These are phyloP conservation scores for Protaetia brevitarsis DNA, from an alignment of 1,140 invertebrate species.

Conservation along the genomic window DNA sequence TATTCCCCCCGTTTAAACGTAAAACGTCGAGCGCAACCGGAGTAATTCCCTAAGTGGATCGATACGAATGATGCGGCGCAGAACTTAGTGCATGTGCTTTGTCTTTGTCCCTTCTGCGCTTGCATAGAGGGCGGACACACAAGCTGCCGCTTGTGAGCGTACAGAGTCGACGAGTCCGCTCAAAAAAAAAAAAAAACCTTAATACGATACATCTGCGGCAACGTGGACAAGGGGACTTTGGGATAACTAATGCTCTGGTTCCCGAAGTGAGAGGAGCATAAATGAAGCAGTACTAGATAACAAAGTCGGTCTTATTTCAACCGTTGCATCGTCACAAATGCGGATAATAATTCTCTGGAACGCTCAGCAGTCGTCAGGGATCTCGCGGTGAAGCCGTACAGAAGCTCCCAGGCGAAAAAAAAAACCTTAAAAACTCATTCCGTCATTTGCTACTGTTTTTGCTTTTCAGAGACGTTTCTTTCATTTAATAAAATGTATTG, in stretches of 20 bases:
- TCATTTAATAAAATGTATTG: too few species aligned
- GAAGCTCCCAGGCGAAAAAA: too few species aligned
- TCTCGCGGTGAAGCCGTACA: too few species aligned
- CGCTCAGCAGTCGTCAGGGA: too few species aligned
- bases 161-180: too few species aligned
- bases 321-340: too few species aligned
- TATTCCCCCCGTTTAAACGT: neutral
- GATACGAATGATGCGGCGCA: neutral
- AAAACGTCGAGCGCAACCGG: neutral
- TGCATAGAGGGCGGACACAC: neutral
- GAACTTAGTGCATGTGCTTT: neutral
- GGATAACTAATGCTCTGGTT: neutral
- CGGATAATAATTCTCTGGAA: too few species aligned
- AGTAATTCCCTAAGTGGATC: constrained; percentile 3
- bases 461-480: too few species aligned
- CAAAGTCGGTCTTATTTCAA: too few species aligned
- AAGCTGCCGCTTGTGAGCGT: neutral
- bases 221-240: neutral
- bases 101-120: neutral
- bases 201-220: neutral
- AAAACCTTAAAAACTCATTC: too few species aligned
- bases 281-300: neutral
- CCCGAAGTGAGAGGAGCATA: neutral
- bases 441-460: too few species aligned
- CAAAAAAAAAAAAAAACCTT: neutral